Conservation (phyloP, 2,113 vertebrate species). For the Ageneiosus marmoratus region DNA sequence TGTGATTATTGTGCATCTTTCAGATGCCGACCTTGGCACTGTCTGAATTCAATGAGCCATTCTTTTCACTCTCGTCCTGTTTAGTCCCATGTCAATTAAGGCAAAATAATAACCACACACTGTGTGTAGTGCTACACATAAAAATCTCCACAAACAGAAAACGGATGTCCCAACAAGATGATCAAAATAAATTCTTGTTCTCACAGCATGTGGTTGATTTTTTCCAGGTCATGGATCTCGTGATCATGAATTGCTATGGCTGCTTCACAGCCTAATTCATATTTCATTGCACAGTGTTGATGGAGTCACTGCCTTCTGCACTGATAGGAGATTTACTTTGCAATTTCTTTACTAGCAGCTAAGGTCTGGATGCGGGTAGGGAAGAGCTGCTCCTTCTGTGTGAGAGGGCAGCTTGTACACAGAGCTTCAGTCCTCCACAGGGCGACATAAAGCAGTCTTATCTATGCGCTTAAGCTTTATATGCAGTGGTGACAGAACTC, state of each 20-base stretch:
- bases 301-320: neutral
- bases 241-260: neutral
- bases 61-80: conserved; percentile 6
- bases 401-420: conserved; percentile 7
- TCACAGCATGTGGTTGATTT: conserved; percentile 10
- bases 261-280: conserved; percentile 16
- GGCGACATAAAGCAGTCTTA: conserved; percentile 30
- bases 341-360: neutral
- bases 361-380: neutral
- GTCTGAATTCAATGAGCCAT: neutral
- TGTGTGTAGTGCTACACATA: neutral
- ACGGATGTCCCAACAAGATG: conserved; percentile 17
- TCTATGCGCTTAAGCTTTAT: conserved; percentile 23
- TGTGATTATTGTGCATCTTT: conserved; percentile 18
- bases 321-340: neutral
- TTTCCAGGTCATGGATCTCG: neutral
- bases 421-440: neutral
- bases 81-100: neutral
- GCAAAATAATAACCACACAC: conserved; percentile 21
- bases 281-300: conserved; percentile 25
- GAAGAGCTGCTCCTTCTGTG: neutral
- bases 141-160: neutral
- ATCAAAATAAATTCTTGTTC: conserved; percentile 28
- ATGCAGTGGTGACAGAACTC: conserved; percentile 18
- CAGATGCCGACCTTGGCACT: neutral